Base-by-base conservation (phyloP, 2,113 vertebrate species). In the Apteryx mantelli region DNA sequence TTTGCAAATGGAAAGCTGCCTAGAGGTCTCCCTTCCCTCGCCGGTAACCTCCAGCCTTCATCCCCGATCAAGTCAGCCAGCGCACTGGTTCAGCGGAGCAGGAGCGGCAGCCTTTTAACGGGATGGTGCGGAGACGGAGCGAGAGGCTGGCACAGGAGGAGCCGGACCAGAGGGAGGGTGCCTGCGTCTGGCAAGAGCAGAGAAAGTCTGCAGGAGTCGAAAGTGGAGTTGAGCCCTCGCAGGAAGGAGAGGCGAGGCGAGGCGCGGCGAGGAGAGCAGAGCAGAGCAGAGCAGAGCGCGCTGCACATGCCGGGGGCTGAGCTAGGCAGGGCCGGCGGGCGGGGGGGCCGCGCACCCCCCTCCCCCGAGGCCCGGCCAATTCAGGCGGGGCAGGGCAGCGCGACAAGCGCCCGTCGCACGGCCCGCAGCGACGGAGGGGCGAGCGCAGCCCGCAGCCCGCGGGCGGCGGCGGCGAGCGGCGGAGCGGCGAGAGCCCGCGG, bases 41-140 rank as follows among this genome's bases (percentile, higher is more conserved):
- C 91, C 83, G 93, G 42, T 50, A 84, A 85, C 77, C 96, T 97
- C 95, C 95, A 97, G 98, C 98, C 98, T 98, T 97, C 98, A 97
- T 91, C 98, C 98, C 97, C 68, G 91, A 97, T 96, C 96, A 88
- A 97, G 97, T 88, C 98, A 97, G 94, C 42, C 95, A 89, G 81
- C 2, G 82, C 88, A 26, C 11, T 80, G 97, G 97, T 95, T 97
- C 97, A 91, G 96, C 38, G 95, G 97, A 98, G 98, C 95, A 1
- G 86, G 71, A 94, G 87, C 98, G 94, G 97, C 96, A 94, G 97
- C 86, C 95, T 96, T 95, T 98, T 96, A 97, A 97, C 95, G 96
- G 94, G 97, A 97, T 83, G 83, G 80, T 71, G 94, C 92, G 32
- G 88, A 69, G 74, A 32, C 82, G 30, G 83, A 66, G 68, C 18